Evolutionary conservation across 2,113 vertebrate genomes (phyloP), one percentile per base, ranked within the genome.

Genomic region (Tychaedon coryphoeus): DNA sequence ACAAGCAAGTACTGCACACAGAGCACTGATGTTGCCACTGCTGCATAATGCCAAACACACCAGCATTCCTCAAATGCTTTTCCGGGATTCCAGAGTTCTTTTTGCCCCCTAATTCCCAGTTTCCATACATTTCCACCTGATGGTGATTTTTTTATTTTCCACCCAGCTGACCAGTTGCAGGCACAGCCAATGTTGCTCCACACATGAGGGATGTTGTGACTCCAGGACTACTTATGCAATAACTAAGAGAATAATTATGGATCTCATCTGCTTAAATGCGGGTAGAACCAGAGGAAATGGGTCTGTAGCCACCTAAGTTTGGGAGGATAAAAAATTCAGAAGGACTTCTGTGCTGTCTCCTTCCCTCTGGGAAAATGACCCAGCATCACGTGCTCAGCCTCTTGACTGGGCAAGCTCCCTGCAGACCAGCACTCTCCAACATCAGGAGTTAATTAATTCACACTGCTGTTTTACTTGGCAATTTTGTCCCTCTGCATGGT

Each of bases 321-420:
- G n/a, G 7, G 47, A 83, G 15, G 12, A 22, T 38, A 54, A 19
- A 25, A 38, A n/a, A 6, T 8, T 10, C 15, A 45, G 51, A 54
- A 9, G 15, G 18, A 33, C 14, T 70, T 88, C 14, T 2, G 0
- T 61, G 31, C 19, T 77, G 36, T 14, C 10, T 36, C 31, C 12
- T 47, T 69, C 24, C 65, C 10, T 34, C 31, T 24, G 31, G 51
- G 14, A 56, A 90, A 14, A 19, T 2, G 4, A 5, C 19, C 10
- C 22, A 25, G 36, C 76, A 80, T 26, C 43, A 17, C 0, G 0
- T 0, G 0, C 1, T 1, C 74, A 82, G 17, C 26, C 42, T 28
- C 56, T n/a, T 31, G 50, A 66, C 54, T 61, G 75, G 23, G 6
- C 0, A 0, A 71, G n/a, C 16, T 73, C 58, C 20, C 47, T 0